These are phyloP conservation scores for Squalus acanthias DNA, from an alignment of 2,797 vertebrate species.

Conservation along the genomic window DNA sequence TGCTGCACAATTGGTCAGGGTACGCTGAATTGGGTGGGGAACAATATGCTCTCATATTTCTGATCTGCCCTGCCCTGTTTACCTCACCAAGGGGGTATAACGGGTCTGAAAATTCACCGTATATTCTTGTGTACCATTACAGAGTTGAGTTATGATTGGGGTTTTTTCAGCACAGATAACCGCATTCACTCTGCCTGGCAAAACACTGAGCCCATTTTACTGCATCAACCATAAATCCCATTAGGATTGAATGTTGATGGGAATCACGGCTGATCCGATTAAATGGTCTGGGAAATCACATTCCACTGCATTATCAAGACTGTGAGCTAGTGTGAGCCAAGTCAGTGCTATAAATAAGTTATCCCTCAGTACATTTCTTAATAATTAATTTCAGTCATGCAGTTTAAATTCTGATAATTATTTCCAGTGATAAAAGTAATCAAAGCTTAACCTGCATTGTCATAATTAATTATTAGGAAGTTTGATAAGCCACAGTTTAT, in stretches of 20 bases:
- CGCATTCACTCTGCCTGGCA: neutral
- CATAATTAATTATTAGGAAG: slow-evolving; percentile 23
- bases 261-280: neutral
- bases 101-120: neutral
- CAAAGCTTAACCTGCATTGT: neutral
- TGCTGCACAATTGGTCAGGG: neutral
- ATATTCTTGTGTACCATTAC: neutral
- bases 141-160: neutral
- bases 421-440: slow-evolving; percentile 3
- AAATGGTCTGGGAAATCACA: neutral
- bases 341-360: neutral
- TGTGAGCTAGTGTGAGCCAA: slow-evolving; percentile 2
- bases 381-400: slow-evolving; percentile 10
- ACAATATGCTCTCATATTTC: neutral
- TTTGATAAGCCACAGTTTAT: slow-evolving; percentile 1
- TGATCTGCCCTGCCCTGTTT: neutral
- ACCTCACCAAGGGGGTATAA: neutral
- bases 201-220: neutral
- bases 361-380: neutral
- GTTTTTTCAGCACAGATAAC: neutral
- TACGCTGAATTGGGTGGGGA: neutral
- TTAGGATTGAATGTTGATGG: neutral
- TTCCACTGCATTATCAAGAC: neutral
- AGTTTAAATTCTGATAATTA: slow-evolving; percentile 24
- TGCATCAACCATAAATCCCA: neutral